These are phyloP conservation scores for Exocentrus adspersus DNA, from an alignment of 2,888 invertebrate species.

Conservation along the genomic window DNA sequence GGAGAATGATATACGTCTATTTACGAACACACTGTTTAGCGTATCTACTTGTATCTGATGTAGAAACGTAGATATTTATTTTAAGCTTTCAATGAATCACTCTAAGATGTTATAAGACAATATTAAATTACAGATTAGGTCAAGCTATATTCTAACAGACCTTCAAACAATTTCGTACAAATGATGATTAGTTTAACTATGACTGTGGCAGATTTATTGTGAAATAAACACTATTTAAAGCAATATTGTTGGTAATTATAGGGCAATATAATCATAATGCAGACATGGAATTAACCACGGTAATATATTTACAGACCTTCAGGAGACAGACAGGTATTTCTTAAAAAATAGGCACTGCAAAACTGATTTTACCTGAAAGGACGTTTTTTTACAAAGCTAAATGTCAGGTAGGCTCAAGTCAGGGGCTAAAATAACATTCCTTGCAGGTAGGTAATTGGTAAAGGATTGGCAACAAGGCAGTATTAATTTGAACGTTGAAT, in stretches of 20 bases:
- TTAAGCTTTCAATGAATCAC: not conserved
- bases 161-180: too few relatives aligned
- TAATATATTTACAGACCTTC: not conserved
- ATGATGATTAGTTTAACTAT: too few relatives aligned
- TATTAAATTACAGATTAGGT: too few relatives aligned
- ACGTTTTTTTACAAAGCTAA: constrained; percentile 1
- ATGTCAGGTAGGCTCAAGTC: constrained; percentile 3
- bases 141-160: too few relatives aligned
- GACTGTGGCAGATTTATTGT: too few relatives aligned
- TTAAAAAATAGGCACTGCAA: not conserved
- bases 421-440: not conserved
- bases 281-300: too few relatives aligned
- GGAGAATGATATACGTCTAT: not conserved
- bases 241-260: too few relatives aligned
- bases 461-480: not conserved
- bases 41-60: constrained; percentile 1
- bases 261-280: too few relatives aligned
- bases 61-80: not conserved
- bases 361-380: not conserved
- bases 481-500: too few relatives aligned
- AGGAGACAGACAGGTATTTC: too few relatives aligned
- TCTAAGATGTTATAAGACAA: not conserved
- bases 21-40: not conserved
- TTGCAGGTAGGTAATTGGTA: not conserved
- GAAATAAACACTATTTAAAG: not conserved